Evolutionary conservation across 2,888 invertebrate species (phyloP), one percentile per base, ranked within the genome.

Genomic region (Acrobeloides nanus): DNA sequence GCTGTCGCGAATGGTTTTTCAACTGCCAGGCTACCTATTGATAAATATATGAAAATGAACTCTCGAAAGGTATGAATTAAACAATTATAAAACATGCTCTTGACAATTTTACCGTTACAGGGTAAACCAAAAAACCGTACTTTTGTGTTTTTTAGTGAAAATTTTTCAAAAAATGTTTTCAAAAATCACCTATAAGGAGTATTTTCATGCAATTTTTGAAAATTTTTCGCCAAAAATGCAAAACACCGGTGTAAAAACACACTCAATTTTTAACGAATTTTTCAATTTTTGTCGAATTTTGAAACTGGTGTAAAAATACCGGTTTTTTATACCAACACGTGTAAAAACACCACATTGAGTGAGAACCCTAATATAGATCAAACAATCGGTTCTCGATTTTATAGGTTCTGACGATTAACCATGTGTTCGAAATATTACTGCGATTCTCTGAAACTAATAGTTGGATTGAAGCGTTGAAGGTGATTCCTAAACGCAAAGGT

Each of bases 391-490:
- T 23, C 23, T 12, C 23, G 25, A 24, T 25, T 33, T 53, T 52
- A n/a, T 46, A 71, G 65, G 93, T 95, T 40, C 80, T 97, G 48
- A 89, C 92, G 33, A 86, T 97, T 61, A 89, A 90, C 77, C 95
- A 97, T 80, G 92, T 79, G 17, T 79, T 77, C 66, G 78, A 79
- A 57, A 78, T 79, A 38, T 63, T 79, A 31, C 62, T 78, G 33
- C 64, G 65, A 27, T 77, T 64, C 54, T 74, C 75, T n/a, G 73
- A 75, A 40, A 66, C 62, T 15, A 53, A 64, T 33, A 68, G 75
- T 60, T 79, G 79, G 79, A 67, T 75, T 51, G 55, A 72, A 29
- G 68, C 76, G 3, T 74, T 78, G 47, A 40, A 59, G 12, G 75
- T 75, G 10, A 64, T 78, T 46, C 68, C 68, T 3, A 58, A 59